Base-by-base conservation (phyloP, 1,140 invertebrate genomes). In the Charaxes varanes region DNA sequence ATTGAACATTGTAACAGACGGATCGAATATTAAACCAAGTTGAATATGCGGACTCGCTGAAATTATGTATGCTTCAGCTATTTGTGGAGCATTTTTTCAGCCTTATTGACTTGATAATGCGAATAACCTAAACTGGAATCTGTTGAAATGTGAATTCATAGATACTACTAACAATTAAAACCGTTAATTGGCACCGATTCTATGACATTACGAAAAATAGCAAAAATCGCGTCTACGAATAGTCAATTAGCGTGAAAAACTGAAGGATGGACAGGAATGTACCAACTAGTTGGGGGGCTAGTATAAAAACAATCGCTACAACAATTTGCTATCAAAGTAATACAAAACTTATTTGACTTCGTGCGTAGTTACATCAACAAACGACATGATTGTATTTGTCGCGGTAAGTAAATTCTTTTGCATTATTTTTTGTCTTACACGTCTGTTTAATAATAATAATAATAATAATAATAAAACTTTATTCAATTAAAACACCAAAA, bases 171-270 rank as follows among this genome's bases (percentile, higher is more conserved):
- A 11, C 28, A 19, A 30, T 40, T 21, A 30, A 10, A 16, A 23
- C 16, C 13, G 43, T 24, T 32, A 44, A 52, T 56, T 34, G 45
- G 19, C 23, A 36, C 28, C 33, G 42, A 49, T 52, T 60, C 63
- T 58, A 59, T 52, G 54, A 58, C 53, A 56, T 77, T 74, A 74
- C 62, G 66, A 80, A 77, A n/a, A 79, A 79, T 41, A 30, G 46
- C 18, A 12, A 35, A 35, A 43, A 34, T 37, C 32, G 36, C 26
- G 26, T 56, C 58, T 49, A 62, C 54, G 65, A 76, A 78, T 80
- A 70, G 30, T 58, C 61, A 81, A 76, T 74, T 45, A 78, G 71
- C 77, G 77, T 81, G 66, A 74, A 67, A 53, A 55, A 40, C 38
- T 43, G 56, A 70, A 72, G 63, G 70, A 69, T 69, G 52, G 45